Evolutionary conservation across 2,113 vertebrate genomes (phyloP).

Genomic region (Dunckerocampus dactyliophorus): DNA sequence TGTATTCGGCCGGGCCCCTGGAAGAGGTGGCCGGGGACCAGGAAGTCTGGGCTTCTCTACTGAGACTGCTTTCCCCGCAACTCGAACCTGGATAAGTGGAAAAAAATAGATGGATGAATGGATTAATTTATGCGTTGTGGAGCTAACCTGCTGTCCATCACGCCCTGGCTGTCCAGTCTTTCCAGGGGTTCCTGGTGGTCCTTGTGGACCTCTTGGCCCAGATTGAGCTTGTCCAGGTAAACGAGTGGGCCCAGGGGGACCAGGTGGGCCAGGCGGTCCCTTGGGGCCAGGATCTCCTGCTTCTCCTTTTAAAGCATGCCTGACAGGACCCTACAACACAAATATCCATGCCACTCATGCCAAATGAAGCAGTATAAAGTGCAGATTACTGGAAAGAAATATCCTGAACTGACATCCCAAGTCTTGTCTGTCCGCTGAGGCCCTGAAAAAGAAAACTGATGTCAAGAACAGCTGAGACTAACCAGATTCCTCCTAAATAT

Average conservation of each 20-base stretch:
- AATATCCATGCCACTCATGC: neutral
- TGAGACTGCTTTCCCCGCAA: too few species aligned
- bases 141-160: constrained; percentile 60
- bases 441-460: constrained; percentile 30
- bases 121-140: neutral
- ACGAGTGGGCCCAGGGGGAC: constrained; percentile 46
- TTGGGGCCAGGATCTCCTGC: constrained; percentile 62
- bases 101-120: too few species aligned
- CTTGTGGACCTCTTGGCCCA: constrained; percentile 54
- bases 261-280: constrained; percentile 56
- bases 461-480: constrained; percentile 5
- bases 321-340: constrained; percentile 30
- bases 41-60: too few species aligned
- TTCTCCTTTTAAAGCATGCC: constrained; percentile 61
- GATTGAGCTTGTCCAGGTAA: constrained; percentile 30
- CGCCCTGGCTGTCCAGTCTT: constrained; percentile 52
- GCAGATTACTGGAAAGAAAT: neutral
- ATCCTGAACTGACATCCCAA: constrained; percentile 49
- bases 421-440: constrained; percentile 42
- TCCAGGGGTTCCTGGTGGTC: constrained; percentile 55
- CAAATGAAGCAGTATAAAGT: neutral
- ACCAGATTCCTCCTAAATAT: neutral
- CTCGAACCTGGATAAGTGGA: too few species aligned
- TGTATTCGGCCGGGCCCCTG: too few species aligned
- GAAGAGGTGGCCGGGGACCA: too few species aligned